phyloP scores from a whole-genome alignment of 2,888 invertebrate species.

The Frankliniella intonsa region DNA sequence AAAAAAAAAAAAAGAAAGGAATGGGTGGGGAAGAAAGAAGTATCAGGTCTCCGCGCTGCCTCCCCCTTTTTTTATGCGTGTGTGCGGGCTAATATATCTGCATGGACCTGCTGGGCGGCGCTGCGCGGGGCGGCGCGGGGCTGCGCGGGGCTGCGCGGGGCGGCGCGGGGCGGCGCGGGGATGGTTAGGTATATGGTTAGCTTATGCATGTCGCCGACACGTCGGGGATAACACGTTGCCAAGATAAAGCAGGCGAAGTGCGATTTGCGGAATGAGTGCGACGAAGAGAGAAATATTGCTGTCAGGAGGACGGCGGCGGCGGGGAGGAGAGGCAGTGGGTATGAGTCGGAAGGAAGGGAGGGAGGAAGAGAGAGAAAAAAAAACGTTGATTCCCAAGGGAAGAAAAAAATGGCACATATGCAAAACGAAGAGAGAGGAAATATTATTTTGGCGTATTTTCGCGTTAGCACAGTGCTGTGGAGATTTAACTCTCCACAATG shows the following conservation, averaged over 20 bases:
- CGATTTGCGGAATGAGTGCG: slow-evolving; percentile 2
- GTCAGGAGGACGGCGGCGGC: not conserved
- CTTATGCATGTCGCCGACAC: slow-evolving; percentile 15
- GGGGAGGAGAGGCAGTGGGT: not conserved
- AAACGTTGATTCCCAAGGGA: slow-evolving; percentile 16
- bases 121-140: not conserved
- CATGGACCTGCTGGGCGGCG: slow-evolving; percentile 7
- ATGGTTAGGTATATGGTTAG: slow-evolving; percentile 24
- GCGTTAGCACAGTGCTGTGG: too few species aligned
- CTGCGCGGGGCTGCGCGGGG: too few species aligned
- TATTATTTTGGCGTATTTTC: not conserved
- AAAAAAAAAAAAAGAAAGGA: not conserved
- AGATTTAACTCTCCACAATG: too few species aligned
- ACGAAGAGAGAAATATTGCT: slow-evolving; percentile 25
- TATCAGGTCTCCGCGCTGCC: slow-evolving; percentile 18
- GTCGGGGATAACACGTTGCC: not conserved
- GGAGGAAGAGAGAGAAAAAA: not conserved
- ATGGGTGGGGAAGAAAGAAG: not conserved
- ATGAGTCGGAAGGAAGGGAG: not conserved
- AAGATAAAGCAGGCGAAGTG: not conserved
- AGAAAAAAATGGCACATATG: not conserved
- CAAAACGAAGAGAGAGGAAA: not conserved
- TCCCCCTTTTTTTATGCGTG: slow-evolving; percentile 12
- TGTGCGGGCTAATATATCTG: slow-evolving; percentile 22
- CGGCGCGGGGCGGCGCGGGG: not conserved